These are phyloP conservation scores for Haliaeetus leucogaster DNA, from an alignment of 2,113 vertebrate genomes.

Conservation along the genomic window DNA sequence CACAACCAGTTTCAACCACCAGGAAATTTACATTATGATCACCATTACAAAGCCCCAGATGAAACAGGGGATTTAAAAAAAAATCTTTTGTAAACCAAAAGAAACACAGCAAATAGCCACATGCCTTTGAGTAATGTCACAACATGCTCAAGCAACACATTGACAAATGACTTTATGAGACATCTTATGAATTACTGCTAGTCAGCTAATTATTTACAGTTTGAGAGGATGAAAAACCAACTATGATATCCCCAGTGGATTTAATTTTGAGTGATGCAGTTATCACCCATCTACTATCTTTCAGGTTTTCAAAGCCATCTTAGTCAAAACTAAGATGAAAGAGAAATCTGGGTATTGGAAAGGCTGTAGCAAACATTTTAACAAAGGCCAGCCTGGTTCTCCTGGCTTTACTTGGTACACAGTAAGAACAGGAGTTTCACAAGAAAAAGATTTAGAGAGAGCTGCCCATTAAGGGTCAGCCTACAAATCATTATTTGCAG, in stretches of 20 bases:
- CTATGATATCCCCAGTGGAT: background rate
- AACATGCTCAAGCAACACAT: background rate
- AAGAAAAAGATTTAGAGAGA: background rate
- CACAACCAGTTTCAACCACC: background rate
- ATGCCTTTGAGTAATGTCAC: background rate
- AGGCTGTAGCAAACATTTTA: background rate
- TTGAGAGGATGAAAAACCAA: background rate
- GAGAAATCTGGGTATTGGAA: background rate
- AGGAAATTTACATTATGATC: background rate
- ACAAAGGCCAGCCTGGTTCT: background rate
- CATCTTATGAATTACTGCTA: background rate
- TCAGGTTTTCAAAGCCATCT: background rate
- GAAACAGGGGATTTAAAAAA: background rate
- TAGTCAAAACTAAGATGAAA: background rate
- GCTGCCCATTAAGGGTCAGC: background rate
- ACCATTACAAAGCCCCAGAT: background rate
- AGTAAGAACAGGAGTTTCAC: background rate
- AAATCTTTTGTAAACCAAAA: background rate
- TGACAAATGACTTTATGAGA: background rate
- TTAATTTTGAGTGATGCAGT: background rate
- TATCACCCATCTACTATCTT: background rate
- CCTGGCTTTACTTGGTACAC: background rate
- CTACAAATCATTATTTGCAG: background rate
- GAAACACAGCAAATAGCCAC: background rate
- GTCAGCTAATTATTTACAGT: conserved; percentile 24